Evolutionary conservation across 2,113 vertebrate genomes (phyloP).

Genomic region (Anser brachyrhynchus): DNA sequence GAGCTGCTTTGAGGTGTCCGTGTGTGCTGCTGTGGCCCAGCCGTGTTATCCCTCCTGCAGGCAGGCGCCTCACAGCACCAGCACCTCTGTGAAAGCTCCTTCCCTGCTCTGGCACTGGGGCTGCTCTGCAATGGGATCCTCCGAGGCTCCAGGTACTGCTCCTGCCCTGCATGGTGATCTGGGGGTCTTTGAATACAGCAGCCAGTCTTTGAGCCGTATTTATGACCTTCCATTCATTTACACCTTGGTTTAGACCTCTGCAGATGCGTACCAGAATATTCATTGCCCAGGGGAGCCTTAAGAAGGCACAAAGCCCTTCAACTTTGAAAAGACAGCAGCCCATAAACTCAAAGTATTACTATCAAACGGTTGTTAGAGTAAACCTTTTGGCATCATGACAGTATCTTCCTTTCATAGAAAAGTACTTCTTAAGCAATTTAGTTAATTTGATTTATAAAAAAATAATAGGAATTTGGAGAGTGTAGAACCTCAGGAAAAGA

Average conservation of each 20-base stretch:
- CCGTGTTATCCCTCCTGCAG: too few relatives aligned
- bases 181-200: background rate
- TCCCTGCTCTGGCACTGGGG: too few relatives aligned
- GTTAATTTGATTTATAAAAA: slow-evolving; percentile 45
- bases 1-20: background rate
- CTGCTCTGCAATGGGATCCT: background rate
- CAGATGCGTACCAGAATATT: background rate
- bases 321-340: background rate
- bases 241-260: background rate
- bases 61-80: fast-evolving
- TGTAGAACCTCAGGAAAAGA: slow-evolving; percentile 25
- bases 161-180: background rate
- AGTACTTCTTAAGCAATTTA: slow-evolving; percentile 55
- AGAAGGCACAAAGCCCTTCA: background rate
- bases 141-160: background rate
- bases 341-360: background rate
- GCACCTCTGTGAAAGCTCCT: background rate
- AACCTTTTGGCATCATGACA: background rate
- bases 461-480: slow-evolving; percentile 50
- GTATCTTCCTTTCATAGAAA: slow-evolving; percentile 39
- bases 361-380: background rate
- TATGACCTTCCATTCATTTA: background rate
- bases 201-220: background rate
- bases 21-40: fast-evolving
- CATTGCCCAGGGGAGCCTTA: background rate